Conservation (phyloP, 2,113 vertebrate genomes). For the Rhinichthys klamathensis region DNA sequence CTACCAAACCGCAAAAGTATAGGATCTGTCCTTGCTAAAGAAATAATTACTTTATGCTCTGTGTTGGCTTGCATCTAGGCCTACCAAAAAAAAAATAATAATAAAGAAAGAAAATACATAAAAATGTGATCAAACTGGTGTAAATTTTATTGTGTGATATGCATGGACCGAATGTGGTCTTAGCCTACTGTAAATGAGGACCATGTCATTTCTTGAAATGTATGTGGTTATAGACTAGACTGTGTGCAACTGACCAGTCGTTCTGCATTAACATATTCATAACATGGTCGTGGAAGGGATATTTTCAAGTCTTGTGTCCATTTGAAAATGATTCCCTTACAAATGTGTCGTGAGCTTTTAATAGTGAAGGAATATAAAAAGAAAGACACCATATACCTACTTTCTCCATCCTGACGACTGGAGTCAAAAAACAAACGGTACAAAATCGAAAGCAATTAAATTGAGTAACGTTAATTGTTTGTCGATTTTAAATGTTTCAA, state of each 20-base stretch:
- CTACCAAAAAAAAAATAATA: slow-evolving; percentile 34
- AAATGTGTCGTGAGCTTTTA: background rate
- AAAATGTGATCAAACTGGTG: background rate
- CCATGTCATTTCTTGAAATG: background rate
- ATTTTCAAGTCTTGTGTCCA: background rate
- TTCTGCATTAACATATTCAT: background rate
- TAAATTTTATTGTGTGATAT: background rate
- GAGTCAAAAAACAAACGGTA: background rate
- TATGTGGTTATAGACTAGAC: background rate
- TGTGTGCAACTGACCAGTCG: no score
- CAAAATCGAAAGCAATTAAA: background rate
- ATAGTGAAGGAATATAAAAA: background rate
- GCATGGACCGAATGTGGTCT: background rate
- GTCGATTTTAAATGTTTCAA: no score
- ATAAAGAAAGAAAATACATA: slow-evolving; percentile 46
- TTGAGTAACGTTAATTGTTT: background rate
- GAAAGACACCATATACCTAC: background rate
- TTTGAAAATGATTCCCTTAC: background rate
- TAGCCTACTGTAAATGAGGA: background rate
- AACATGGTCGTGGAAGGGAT: background rate
- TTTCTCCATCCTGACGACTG: no score
- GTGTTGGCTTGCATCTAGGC: slow-evolving; percentile 56
- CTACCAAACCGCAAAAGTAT: background rate
- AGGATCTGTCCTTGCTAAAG: background rate
- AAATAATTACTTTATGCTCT: background rate